Conservation (phyloP, 2,888 invertebrate genomes). For the Tiliacea citrago region DNA sequence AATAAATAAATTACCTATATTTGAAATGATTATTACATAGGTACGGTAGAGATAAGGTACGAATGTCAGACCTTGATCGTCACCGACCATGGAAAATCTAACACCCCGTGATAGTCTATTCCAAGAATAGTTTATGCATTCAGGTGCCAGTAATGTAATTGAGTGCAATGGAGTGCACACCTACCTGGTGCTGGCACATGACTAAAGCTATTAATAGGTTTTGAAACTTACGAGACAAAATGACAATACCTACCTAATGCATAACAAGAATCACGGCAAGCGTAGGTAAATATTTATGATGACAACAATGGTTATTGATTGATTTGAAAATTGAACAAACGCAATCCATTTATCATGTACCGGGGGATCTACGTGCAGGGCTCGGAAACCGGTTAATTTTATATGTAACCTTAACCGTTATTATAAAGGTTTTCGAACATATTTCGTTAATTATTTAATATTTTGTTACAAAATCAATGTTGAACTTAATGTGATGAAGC, state of each 20-base stretch:
- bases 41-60: constrained; percentile 2
- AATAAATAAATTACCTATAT: too few species aligned
- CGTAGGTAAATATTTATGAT: not conserved
- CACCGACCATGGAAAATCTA: constrained; percentile 69
- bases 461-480: too few species aligned
- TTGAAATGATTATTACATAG: not conserved
- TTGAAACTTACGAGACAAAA: constrained; percentile 33
- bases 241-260: constrained; percentile 12
- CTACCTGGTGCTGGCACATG: constrained; percentile 63
- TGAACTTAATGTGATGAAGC: too few species aligned
- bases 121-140: constrained; percentile 76
- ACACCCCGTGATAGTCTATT: constrained; percentile 70
- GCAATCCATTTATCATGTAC: not conserved
- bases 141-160: constrained; percentile 72
- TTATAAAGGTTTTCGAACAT: too few species aligned
- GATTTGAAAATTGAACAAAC: not conserved
- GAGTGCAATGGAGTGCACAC: constrained; percentile 74
- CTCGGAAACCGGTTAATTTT: too few species aligned
- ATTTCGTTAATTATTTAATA: too few species aligned
- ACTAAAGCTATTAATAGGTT: constrained; percentile 46
- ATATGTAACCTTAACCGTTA: too few species aligned
- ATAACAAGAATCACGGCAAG: not conserved
- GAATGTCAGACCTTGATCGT: constrained; percentile 48
- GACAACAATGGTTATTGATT: not conserved
- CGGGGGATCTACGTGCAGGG: not conserved